phyloP scores from a whole-genome alignment of 2,797 vertebrate species.

The Poecilia wingei region DNA sequence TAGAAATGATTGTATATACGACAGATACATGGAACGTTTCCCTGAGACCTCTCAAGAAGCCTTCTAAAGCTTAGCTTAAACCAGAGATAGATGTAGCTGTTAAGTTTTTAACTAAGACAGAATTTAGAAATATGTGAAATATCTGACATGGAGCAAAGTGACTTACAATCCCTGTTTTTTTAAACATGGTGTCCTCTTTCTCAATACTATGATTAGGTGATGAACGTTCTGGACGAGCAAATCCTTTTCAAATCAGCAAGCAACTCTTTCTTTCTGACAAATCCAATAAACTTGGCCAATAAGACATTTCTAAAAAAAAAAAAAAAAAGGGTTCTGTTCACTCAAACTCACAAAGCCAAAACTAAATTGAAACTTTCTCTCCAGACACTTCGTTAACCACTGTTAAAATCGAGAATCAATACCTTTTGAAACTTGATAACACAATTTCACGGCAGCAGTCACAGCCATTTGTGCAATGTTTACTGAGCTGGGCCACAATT shows the following conservation, averaged over 20 bases:
- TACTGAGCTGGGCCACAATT: constrained; percentile 59
- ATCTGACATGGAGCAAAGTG: constrained; percentile 31
- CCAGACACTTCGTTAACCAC: constrained; percentile 38
- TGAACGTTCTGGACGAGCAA: constrained; percentile 19
- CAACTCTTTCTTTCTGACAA: constrained; percentile 7
- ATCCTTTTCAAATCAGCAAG: constrained; percentile 12
- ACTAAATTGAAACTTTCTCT: constrained; percentile 62
- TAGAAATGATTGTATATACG: constrained; percentile 64
- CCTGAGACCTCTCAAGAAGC: constrained; percentile 66
- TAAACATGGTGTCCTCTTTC: constrained; percentile 20
- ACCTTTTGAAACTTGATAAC: constrained; percentile 66
- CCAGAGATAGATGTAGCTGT: constrained; percentile 19
- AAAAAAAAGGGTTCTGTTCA: constrained; percentile 12
- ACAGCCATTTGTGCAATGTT: constrained; percentile 55
- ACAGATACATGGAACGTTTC: constrained; percentile 45
- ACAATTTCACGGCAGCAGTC: constrained; percentile 65
- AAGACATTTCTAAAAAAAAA: constrained; percentile 24
- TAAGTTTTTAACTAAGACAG: constrained; percentile 30
- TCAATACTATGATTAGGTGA: constrained; percentile 22
- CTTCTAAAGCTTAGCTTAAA: constrained; percentile 43
- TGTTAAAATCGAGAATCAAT: constrained; percentile 61
- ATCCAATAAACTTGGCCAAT: constrained; percentile 17
- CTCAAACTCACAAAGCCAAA: constrained; percentile 34
- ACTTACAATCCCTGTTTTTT: constrained; percentile 22
- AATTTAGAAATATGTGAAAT: constrained; percentile 39